Evolutionary conservation across 2,888 invertebrate genomes (phyloP).

Genomic region (Thymelicus sylvestris): DNA sequence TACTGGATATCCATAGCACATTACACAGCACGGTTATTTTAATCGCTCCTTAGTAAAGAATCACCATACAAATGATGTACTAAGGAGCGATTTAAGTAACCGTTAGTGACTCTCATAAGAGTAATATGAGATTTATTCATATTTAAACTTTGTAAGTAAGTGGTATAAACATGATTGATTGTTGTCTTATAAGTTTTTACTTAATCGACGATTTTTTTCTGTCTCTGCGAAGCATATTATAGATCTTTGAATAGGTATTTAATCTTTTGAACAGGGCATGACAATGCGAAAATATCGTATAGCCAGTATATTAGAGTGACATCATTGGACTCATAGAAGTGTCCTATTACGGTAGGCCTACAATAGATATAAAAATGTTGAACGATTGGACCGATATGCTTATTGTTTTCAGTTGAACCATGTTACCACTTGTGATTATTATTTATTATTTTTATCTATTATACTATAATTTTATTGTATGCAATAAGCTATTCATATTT

Average conservation of each 20-base stretch:
- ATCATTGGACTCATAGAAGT: background rate
- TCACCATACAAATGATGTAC: too few species aligned
- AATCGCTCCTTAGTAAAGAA: too few species aligned
- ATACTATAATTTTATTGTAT: background rate
- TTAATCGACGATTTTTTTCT: background rate
- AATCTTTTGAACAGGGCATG: background rate
- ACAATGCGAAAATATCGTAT: background rate
- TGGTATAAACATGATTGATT: too few species aligned
- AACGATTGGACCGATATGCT: too few species aligned
- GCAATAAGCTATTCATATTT: background rate
- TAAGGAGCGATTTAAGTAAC: too few species aligned
- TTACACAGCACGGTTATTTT: too few species aligned
- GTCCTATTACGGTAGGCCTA: background rate
- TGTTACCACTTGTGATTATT: background rate
- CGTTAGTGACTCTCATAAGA: too few species aligned
- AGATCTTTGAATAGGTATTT: background rate
- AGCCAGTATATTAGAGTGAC: too few species aligned
- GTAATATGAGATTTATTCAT: too few species aligned
- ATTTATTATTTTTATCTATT: background rate
- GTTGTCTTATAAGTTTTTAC: background rate
- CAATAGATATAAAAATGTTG: too few species aligned
- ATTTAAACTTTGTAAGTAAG: too few species aligned
- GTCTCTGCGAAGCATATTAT: background rate
- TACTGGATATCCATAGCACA: too few species aligned
- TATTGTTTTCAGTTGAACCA: background rate